A percentile compares a stretch with the other conserved stretches of the same genome.
Evolutionary conservation across 2,888 invertebrate species (phyloP).

Genomic region (Marronus borbonicus): DNA sequence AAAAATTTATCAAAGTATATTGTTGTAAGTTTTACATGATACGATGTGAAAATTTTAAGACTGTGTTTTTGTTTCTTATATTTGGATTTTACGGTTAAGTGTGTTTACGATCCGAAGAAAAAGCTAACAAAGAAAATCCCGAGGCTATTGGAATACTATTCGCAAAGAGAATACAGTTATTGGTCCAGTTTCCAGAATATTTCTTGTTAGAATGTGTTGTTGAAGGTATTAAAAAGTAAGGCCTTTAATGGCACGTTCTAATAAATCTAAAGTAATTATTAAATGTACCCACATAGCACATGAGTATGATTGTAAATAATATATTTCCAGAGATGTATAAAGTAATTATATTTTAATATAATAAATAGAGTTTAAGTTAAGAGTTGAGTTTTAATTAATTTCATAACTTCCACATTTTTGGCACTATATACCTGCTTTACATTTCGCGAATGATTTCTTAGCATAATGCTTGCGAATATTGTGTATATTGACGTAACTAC

Average conservation of each 20-base stretch:
- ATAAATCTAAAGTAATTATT: constrained; percentile 23
- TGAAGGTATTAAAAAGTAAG: background rate
- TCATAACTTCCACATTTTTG: too few relatives aligned
- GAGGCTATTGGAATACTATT: constrained; percentile 63
- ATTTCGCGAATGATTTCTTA: too few relatives aligned
- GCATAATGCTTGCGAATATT: too few relatives aligned
- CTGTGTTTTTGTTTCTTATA: constrained; percentile 57
- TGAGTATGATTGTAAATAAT: constrained; percentile 66
- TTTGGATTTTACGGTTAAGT: constrained; percentile 56
- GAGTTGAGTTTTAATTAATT: too few relatives aligned
- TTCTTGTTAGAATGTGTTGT: constrained; percentile 16
- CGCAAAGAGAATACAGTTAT: constrained; percentile 1
- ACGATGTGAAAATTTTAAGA: constrained; percentile 60
- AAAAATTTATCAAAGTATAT: constrained; percentile 44
- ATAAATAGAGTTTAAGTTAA: constrained; percentile 58
- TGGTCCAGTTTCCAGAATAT: constrained; percentile 17
- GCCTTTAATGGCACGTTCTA: constrained; percentile 8
- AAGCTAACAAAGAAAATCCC: constrained; percentile 52
- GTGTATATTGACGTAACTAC: too few relatives aligned
- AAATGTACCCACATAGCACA: constrained; percentile 59
- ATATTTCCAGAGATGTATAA: constrained; percentile 66
- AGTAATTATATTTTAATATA: constrained; percentile 67
- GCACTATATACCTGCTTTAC: too few relatives aligned
- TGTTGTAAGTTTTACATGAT: constrained; percentile 51
- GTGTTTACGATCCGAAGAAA: constrained; percentile 61